A percentile compares a stretch with the other conserved stretches of the same genome.
These are phyloP conservation scores for Mormoops blainvillei DNA, from an alignment of 2,113 vertebrate species.

Conservation along the genomic window DNA sequence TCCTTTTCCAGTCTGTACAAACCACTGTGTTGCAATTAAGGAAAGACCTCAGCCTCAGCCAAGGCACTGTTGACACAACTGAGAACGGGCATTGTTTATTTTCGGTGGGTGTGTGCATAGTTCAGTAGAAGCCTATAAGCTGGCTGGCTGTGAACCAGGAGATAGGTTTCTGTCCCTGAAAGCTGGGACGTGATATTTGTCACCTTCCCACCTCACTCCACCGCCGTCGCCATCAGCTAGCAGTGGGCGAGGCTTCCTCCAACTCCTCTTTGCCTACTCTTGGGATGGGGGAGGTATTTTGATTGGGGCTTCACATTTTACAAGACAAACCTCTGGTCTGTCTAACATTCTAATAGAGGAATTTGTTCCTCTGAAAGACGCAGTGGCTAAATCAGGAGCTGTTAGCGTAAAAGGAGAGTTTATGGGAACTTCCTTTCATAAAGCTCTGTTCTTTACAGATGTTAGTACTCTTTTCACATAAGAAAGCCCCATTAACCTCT, in stretches of 20 bases:
- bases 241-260: not conserved
- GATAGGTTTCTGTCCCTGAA: not conserved
- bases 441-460: not conserved
- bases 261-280: not conserved
- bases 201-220: not conserved
- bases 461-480: not conserved
- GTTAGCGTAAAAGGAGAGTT: not conserved
- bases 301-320: not conserved
- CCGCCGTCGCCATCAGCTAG: not conserved
- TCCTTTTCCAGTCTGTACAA: not conserved
- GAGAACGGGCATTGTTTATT: not conserved
- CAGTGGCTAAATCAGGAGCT: not conserved
- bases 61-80: not conserved
- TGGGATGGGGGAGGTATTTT: not conserved
- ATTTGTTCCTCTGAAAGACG: not conserved
- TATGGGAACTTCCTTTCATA: not conserved
- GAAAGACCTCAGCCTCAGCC: not conserved
- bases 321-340: not conserved
- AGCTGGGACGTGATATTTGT: not conserved
- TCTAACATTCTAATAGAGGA: not conserved
- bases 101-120: not conserved
- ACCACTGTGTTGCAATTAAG: not conserved
- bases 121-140: not conserved
- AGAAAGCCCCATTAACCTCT: not conserved
- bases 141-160: not conserved